A percentile compares a stretch with the other conserved stretches of the same genome.
Conservation (phyloP, 2,797 vertebrate species). For the Alectoris magna region DNA sequence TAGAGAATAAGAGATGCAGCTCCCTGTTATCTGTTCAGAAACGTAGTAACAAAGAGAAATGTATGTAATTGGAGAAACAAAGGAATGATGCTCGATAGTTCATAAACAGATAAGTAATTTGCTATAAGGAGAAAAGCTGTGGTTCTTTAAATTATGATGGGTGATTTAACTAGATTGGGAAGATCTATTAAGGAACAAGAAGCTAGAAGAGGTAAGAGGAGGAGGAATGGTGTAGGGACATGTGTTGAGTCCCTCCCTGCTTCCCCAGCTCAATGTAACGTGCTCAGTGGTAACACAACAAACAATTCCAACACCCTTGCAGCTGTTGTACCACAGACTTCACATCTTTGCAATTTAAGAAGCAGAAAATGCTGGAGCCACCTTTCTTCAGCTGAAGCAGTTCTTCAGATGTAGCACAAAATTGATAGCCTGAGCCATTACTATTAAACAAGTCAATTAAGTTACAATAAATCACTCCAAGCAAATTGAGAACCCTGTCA, state of each 20-base stretch:
- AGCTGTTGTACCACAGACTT: background rate
- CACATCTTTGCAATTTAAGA: background rate
- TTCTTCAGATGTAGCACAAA: background rate
- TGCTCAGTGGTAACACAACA: background rate
- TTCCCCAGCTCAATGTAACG: background rate
- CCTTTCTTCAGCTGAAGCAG: background rate
- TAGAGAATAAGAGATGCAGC: background rate
- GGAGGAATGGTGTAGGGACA: background rate
- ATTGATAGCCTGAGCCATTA: background rate
- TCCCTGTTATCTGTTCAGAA: background rate
- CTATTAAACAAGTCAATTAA: background rate
- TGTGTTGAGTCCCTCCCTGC: rapidly evolving
- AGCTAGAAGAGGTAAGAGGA: background rate
- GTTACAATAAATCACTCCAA: background rate
- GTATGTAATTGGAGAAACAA: background rate
- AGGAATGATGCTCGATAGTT: background rate
- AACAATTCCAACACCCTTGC: background rate
- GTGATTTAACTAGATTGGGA: background rate
- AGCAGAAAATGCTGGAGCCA: background rate
- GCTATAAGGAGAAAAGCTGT: constrained; percentile 7
- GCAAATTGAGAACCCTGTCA: background rate
- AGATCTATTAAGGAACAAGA: background rate
- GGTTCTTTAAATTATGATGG: background rate
- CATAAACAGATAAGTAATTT: constrained; percentile 27
- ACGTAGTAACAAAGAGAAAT: background rate